Conservation (phyloP, 2,113 vertebrate genomes). For the Xyrauchen texanus region DNA sequence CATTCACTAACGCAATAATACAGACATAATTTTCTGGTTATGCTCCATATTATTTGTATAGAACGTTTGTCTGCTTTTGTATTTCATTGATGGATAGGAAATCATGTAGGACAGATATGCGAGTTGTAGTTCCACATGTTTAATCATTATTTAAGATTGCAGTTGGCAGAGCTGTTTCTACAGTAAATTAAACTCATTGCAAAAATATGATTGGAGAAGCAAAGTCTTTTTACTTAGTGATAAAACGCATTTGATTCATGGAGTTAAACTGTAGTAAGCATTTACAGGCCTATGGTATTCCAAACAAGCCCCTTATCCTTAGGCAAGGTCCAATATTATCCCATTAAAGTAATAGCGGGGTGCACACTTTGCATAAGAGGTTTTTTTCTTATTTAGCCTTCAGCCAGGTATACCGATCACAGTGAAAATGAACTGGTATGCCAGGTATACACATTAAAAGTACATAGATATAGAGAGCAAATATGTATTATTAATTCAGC, state of each 20-base stretch:
- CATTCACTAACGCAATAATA: not conserved
- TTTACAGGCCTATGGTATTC: conserved; percentile 3
- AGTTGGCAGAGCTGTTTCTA: conserved; percentile 15
- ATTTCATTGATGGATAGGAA: conserved; percentile 9
- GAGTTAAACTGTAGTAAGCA: conserved; percentile 29
- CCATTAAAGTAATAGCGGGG: conserved; percentile 33
- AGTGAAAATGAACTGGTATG: not conserved
- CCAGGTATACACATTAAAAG: not conserved
- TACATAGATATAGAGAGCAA: not conserved
- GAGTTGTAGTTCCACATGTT: not conserved
- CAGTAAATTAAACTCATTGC: not conserved
- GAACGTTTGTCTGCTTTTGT: conserved; percentile 11
- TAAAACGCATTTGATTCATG: not conserved
- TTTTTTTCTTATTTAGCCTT: not conserved
- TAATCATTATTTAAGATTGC: not conserved
- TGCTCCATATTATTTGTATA: conserved; percentile 1
- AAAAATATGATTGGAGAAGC: not conserved
- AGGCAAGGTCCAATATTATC: conserved; percentile 23
- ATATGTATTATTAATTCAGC: conserved; percentile 11
- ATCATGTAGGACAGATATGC: not conserved
- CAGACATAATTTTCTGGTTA: conserved; percentile 1
- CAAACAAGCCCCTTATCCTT: conserved; percentile 9
- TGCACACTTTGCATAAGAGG: not conserved
- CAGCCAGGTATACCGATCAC: conserved; percentile 10
- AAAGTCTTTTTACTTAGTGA: not conserved